Evolutionary conservation across 2,888 invertebrate genomes (phyloP).

Genomic region (Pheosia tremula): DNA sequence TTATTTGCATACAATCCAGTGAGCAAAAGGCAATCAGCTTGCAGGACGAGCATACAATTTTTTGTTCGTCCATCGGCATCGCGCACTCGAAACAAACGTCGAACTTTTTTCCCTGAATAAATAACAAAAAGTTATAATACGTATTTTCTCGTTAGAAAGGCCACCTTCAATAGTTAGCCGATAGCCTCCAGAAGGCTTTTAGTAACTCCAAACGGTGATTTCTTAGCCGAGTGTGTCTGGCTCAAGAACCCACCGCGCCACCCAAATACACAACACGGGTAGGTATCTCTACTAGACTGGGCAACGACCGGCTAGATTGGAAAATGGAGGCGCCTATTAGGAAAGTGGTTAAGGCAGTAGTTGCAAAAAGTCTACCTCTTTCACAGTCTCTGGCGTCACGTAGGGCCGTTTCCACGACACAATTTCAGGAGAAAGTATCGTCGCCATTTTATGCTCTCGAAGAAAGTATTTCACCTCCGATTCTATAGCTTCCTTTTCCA

Average conservation of each 20-base stretch:
- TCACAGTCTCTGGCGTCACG: constrained; percentile 55
- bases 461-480: constrained; percentile 45
- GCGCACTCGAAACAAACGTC: constrained; percentile 73
- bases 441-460: constrained; percentile 45
- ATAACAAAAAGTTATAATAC: neutral
- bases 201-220: too few species aligned
- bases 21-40: constrained; percentile 64
- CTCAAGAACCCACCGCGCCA: too few species aligned
- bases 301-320: too few species aligned
- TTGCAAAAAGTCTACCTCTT: constrained; percentile 31
- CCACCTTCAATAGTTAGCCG: too few species aligned
- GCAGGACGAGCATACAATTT: constrained; percentile 57
- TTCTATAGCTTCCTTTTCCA: constrained; percentile 59
- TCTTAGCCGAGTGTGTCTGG: too few species aligned
- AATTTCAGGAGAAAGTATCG: constrained; percentile 29
- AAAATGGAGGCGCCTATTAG: too few species aligned
- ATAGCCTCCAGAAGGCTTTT: too few species aligned
- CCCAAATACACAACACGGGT: too few species aligned
- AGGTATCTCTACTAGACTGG: too few species aligned
- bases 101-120: constrained; percentile 44
- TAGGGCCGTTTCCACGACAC: constrained; percentile 48
- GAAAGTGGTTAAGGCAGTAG: too few species aligned
- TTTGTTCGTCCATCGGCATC: constrained; percentile 50
- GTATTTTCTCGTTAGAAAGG: too few species aligned
- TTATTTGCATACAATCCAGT: constrained; percentile 57